Conservation (phyloP, 2,888 invertebrate species). For the Polyommatus icarus region DNA sequence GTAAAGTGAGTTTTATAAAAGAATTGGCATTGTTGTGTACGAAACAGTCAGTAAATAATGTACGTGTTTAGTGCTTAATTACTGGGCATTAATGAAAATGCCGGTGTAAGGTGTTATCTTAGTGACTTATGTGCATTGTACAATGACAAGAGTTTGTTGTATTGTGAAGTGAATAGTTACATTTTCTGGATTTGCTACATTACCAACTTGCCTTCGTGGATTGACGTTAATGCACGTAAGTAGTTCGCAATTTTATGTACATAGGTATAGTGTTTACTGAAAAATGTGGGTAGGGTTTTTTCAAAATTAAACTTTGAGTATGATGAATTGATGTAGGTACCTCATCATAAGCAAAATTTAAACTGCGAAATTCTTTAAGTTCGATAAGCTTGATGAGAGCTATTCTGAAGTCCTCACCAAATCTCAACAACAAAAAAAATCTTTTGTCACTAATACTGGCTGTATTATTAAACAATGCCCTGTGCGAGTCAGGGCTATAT, state of each 20-base stretch:
- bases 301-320: background rate
- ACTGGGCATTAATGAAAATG: conserved; percentile 40
- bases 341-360: background rate
- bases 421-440: too few species aligned
- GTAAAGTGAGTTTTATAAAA: conserved; percentile 11
- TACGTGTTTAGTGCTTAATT: background rate
- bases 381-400: too few species aligned
- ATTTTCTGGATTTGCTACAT: conserved; percentile 50
- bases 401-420: too few species aligned
- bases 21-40: conserved; percentile 46
- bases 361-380: background rate
- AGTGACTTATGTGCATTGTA: conserved; percentile 56
- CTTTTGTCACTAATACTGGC: too few species aligned
- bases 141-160: conserved; percentile 67
- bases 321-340: background rate
- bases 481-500: too few species aligned
- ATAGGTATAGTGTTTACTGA: conserved; percentile 30
- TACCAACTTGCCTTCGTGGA: conserved; percentile 56
- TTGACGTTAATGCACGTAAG: conserved; percentile 71
- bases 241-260: conserved; percentile 58
- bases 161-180: conserved; percentile 58
- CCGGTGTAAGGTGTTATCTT: conserved; percentile 51
- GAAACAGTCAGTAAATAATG: conserved; percentile 2
- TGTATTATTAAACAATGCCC: too few species aligned
- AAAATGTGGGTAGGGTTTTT: conserved; percentile 34